These are phyloP conservation scores for Acanthaster planci DNA, from an alignment of 35 echinoderm and acorn worm genomes.

Conservation along the genomic window DNA sequence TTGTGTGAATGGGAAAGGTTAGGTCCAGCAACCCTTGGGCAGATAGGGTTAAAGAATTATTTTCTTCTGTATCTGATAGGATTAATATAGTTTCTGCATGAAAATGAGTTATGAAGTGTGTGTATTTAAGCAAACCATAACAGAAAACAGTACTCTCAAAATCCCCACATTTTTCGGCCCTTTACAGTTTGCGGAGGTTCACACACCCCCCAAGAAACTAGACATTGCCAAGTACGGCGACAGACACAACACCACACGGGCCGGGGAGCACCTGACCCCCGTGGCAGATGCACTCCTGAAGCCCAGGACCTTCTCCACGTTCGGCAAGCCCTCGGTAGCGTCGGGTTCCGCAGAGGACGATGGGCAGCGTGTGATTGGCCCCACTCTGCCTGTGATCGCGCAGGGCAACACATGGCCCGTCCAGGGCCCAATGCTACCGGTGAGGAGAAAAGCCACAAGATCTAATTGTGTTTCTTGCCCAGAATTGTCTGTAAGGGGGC, in stretches of 20 bases:
- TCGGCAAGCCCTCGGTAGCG: constrained; percentile 41
- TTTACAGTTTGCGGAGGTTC: constrained; percentile 5
- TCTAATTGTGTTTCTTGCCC: too few relatives aligned
- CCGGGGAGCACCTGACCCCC: constrained; percentile 3
- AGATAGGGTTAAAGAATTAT: too few relatives aligned
- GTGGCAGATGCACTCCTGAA: not conserved
- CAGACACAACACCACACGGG: not conserved
- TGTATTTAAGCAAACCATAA: not conserved
- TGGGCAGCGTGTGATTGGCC: not conserved
- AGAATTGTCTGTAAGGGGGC: too few relatives aligned
- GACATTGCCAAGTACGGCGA: not conserved
- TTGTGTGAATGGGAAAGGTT: too few relatives aligned
- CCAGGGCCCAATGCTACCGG: constrained; percentile 15
- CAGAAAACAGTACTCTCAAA: not conserved
- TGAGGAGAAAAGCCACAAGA: constrained; percentile 10
- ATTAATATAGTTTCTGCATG: not conserved
- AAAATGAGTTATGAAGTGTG: not conserved
- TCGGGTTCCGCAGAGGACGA: not conserved
- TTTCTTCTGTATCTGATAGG: too few relatives aligned
- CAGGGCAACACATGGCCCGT: constrained; percentile 42
- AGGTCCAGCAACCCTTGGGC: too few relatives aligned
- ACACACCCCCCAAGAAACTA: constrained; percentile 18
- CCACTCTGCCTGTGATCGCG: constrained; percentile 32
- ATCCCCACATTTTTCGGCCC: not conserved
- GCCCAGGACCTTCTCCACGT: constrained; percentile 57